phyloP scores from a whole-genome alignment of 1,140 invertebrate species.

The Callitettix versicolor region DNA sequence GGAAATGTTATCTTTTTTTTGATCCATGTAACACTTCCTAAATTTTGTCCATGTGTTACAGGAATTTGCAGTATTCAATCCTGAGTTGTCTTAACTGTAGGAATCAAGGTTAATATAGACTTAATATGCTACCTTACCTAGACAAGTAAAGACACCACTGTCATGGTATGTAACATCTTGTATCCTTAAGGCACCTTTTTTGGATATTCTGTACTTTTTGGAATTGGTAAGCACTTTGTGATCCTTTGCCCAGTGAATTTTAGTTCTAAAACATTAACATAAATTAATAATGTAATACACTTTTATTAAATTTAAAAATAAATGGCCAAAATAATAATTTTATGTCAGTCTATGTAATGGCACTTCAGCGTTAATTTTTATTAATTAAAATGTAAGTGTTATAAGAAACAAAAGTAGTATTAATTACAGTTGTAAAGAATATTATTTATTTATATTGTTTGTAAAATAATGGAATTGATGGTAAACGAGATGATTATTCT shows the following conservation, averaged over 20 bases:
- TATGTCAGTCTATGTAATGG: too few relatives aligned
- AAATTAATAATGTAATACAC: not conserved
- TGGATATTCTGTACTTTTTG: constrained; percentile 71
- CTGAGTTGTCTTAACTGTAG: too few relatives aligned
- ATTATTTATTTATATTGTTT: too few relatives aligned
- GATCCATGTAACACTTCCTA: too few relatives aligned
- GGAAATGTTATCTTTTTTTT: too few relatives aligned
- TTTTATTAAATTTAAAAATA: too few relatives aligned
- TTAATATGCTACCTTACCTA: constrained; percentile 36
- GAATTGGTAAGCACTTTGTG: constrained; percentile 56
- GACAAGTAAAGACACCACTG: constrained; percentile 71
- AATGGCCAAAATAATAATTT: too few relatives aligned
- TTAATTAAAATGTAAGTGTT: not conserved
- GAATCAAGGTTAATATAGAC: too few relatives aligned
- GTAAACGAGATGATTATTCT: not conserved
- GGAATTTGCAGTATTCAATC: too few relatives aligned
- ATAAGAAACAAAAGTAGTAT: not conserved
- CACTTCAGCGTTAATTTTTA: not conserved
- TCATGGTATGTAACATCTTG: constrained; percentile 62
- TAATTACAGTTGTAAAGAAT: not conserved
- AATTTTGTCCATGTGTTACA: too few relatives aligned
- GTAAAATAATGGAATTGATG: too few relatives aligned
- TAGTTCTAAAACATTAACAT: constrained; percentile 31
- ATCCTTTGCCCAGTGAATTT: constrained; percentile 75
- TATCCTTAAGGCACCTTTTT: constrained; percentile 76